Evolutionary conservation across 2,113 vertebrate species (phyloP).

Genomic region (Bubo bubo): DNA sequence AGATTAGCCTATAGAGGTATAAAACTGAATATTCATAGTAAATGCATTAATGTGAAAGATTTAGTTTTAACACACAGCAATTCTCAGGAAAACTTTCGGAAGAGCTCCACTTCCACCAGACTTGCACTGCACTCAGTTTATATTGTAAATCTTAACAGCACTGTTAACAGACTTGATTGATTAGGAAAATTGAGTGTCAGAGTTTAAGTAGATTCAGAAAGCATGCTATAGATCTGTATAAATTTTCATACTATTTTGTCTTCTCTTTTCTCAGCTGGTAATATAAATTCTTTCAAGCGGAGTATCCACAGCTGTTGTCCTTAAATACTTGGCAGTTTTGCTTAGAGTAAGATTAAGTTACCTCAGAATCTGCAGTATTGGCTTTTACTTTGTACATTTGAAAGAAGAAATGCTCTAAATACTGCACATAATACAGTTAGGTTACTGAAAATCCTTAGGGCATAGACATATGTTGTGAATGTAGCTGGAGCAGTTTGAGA

Average conservation of each 20-base stretch:
- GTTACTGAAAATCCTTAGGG: slow-evolving; percentile 15
- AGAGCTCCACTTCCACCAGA: not conserved
- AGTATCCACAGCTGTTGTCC: slow-evolving; percentile 9
- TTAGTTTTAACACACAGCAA: not conserved
- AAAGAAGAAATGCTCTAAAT: slow-evolving; percentile 30
- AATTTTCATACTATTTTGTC: slow-evolving; percentile 29
- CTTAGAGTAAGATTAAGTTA: slow-evolving; percentile 13
- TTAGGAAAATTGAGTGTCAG: slow-evolving; percentile 15
- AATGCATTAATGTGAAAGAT: not conserved
- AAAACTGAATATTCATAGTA: not conserved
- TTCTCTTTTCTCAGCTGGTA: not conserved
- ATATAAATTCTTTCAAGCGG: not conserved
- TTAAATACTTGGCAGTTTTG: slow-evolving; percentile 43
- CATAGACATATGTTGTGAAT: not conserved
- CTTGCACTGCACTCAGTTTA: not conserved
- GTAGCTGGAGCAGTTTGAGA: not conserved
- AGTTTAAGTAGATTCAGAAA: slow-evolving; percentile 35
- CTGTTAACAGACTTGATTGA: slow-evolving; percentile 3
- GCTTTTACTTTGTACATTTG: not conserved
- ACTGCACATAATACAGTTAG: not conserved
- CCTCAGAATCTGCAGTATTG: slow-evolving; percentile 1
- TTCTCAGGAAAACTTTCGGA: not conserved
- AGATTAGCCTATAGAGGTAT: not conserved
- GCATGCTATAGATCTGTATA: not conserved
- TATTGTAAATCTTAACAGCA: not conserved